Evolutionary conservation across 2,113 vertebrate species (phyloP).

Genomic region (Tragelaphus scriptus): DNA sequence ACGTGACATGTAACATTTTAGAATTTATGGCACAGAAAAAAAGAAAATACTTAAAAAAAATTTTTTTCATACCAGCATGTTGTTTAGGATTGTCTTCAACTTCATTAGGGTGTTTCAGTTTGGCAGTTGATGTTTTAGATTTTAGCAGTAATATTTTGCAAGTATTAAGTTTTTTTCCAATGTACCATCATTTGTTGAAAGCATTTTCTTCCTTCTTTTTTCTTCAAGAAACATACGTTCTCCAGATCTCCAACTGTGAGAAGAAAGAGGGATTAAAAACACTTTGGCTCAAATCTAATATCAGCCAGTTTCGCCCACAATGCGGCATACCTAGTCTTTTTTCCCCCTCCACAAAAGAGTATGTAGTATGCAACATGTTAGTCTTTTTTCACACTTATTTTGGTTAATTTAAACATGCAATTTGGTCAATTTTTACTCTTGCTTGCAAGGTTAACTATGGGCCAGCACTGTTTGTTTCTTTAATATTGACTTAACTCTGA

Average conservation of each 20-base stretch:
- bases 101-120: background rate
- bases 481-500: slow-evolving; percentile 78
- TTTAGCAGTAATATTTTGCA: background rate
- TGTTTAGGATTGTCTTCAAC: slow-evolving; percentile 51
- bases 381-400: slow-evolving; percentile 17
- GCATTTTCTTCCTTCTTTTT: background rate
- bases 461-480: slow-evolving; percentile 81
- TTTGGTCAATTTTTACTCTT: slow-evolving; percentile 80
- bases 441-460: slow-evolving; percentile 83
- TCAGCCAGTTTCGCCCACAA: background rate
- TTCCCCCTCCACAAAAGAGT: background rate
- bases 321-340: background rate
- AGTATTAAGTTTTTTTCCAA: slow-evolving; percentile 2
- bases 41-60: slow-evolving; percentile 28
- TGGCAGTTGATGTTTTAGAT: background rate
- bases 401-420: slow-evolving; percentile 68
- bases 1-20: slow-evolving; percentile 65
- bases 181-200: slow-evolving; percentile 14
- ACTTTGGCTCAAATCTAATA: background rate
- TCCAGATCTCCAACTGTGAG: background rate
- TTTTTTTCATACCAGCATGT: slow-evolving; percentile 40
- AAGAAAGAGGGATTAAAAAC: slow-evolving; percentile 26
- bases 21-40: slow-evolving; percentile 47
- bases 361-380: background rate
- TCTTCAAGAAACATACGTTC: background rate